A percentile compares a stretch with the other conserved stretches of the same genome.
These are phyloP conservation scores for Hippocampus abdominalis DNA, from an alignment of 2,113 vertebrate genomes.

Conservation along the genomic window DNA sequence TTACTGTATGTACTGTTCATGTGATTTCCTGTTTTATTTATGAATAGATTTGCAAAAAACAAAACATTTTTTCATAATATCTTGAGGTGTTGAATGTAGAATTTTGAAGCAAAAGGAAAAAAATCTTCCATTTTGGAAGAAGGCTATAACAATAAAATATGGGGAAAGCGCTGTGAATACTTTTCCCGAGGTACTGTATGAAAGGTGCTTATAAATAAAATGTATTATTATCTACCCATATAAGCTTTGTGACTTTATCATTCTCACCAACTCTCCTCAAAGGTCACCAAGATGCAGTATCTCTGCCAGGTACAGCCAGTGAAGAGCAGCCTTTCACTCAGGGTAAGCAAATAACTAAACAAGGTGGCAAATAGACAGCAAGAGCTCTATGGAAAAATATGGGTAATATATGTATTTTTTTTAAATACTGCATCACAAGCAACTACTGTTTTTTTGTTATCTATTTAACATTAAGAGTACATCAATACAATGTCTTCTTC, in stretches of 20 bases:
- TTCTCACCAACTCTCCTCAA: slow-evolving; percentile 34
- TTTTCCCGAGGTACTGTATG: too few relatives aligned
- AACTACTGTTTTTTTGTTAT: neutral
- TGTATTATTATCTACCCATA: neutral
- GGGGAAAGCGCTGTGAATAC: neutral
- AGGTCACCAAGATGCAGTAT: slow-evolving; percentile 62
- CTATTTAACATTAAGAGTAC: too few relatives aligned
- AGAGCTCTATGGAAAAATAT: neutral
- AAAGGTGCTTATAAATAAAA: too few relatives aligned
- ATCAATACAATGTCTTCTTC: too few relatives aligned
- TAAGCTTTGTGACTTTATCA: neutral
- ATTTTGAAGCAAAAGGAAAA: neutral
- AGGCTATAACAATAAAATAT: neutral
- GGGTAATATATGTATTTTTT: neutral
- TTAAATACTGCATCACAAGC: neutral
- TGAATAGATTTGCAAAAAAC: neutral
- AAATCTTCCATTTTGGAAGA: neutral
- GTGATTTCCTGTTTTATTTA: neutral
- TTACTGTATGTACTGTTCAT: neutral
- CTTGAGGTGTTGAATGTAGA: neutral
- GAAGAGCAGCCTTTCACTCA: slow-evolving; percentile 76
- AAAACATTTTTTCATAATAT: neutral
- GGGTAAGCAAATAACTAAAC: slow-evolving; percentile 71
- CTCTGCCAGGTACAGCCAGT: slow-evolving; percentile 64
- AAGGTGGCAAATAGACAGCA: neutral